Conservation (phyloP, 2,113 vertebrate genomes). For the Hemiscyllium ocellatum region DNA sequence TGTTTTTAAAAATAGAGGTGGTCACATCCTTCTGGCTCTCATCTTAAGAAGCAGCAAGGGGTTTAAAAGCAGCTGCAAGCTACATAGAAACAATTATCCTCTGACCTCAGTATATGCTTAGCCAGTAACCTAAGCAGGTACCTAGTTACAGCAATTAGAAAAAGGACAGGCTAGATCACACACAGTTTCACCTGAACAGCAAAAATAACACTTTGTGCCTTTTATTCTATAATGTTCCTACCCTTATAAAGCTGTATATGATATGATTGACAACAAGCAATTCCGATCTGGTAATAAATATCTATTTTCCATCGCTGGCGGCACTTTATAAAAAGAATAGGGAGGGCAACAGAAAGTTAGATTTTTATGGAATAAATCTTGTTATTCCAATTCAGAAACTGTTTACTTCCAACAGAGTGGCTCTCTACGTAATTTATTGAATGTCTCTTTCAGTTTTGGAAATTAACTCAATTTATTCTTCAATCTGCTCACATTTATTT, state of each 20-base stretch:
- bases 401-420: not conserved
- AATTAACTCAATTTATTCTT: constrained; percentile 1
- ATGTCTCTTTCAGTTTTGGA: constrained; percentile 8
- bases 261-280: not conserved
- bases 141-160: constrained; percentile 30
- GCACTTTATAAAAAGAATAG: not conserved
- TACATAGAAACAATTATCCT: constrained; percentile 27
- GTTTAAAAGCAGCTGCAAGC: constrained; percentile 32
- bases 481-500: not conserved
- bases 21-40: not conserved
- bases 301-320: not conserved
- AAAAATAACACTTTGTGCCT: not conserved
- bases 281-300: not conserved
- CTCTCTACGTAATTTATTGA: not conserved
- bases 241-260: not conserved
- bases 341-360: not conserved
- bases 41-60: not conserved
- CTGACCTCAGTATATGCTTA: constrained; percentile 28
- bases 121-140: constrained; percentile 20
- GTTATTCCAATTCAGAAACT: not conserved
- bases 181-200: not conserved
- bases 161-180: not conserved
- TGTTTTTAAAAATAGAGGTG: not conserved
- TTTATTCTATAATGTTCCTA: not conserved
- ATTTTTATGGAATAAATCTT: not conserved